These are phyloP conservation scores for Tetanocera ferruginea DNA, from an alignment of 2,888 invertebrate genomes.

Conservation along the genomic window DNA sequence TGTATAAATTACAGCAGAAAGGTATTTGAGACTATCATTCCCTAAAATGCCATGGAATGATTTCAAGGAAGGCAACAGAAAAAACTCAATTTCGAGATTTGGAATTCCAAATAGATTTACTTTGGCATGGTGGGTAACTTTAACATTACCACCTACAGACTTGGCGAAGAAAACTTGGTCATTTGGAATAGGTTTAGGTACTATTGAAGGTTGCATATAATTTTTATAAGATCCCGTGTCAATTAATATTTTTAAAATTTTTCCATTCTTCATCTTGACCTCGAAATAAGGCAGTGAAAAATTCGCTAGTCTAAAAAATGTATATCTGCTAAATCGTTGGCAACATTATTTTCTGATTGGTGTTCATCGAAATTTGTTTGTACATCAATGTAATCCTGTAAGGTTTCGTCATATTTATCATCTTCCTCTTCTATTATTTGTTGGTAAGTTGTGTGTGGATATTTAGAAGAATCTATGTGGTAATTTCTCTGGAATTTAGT, in stretches of 20 bases:
- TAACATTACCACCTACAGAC: not conserved
- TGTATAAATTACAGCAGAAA: slow-evolving; percentile 11
- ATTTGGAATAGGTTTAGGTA: not conserved
- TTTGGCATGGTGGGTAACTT: slow-evolving; percentile 22
- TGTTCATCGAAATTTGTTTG: too few relatives aligned
- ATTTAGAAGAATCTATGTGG: too few relatives aligned
- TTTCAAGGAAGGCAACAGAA: slow-evolving; percentile 25
- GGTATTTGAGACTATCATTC: slow-evolving; percentile 36
- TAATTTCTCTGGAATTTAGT: not conserved
- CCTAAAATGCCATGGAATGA: slow-evolving; percentile 40
- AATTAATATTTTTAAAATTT: slow-evolving; percentile 11
- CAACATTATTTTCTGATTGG: not conserved
- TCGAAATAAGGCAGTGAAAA: slow-evolving; percentile 25
- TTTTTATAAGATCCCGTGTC: slow-evolving; percentile 34
- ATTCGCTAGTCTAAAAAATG: slow-evolving; percentile 16
- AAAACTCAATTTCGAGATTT: slow-evolving; percentile 32
- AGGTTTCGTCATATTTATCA: too few relatives aligned
- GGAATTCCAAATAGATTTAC: slow-evolving; percentile 9
- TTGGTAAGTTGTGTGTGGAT: too few relatives aligned
- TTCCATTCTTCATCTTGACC: not conserved
- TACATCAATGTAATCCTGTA: too few relatives aligned
- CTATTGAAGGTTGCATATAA: slow-evolving; percentile 19
- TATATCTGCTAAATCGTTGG: not conserved
- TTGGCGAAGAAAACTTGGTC: too few relatives aligned
- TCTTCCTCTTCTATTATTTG: too few relatives aligned